A percentile compares a stretch with the other conserved stretches of the same genome.
phyloP scores from a whole-genome alignment of 1,140 invertebrate genomes.

The Drosophila willistoni region DNA sequence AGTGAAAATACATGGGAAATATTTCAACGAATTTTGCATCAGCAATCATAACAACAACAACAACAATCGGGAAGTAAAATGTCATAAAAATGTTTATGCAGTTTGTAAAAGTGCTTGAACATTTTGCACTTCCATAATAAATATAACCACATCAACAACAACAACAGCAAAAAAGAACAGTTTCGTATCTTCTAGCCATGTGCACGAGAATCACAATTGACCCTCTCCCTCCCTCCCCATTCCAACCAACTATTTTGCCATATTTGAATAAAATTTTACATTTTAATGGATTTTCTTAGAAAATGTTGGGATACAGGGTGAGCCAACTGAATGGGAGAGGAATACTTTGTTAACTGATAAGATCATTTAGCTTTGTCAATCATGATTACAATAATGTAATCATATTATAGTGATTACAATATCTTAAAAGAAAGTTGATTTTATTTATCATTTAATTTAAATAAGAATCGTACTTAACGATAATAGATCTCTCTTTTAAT shows the following conservation, averaged over 20 bases:
- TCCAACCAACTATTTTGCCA: not conserved
- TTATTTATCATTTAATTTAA: too few relatives aligned
- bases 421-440: too few relatives aligned
- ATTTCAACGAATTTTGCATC: constrained; percentile 3
- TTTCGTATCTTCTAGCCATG: not conserved
- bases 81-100: constrained; percentile 45
- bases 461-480: too few relatives aligned
- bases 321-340: not conserved
- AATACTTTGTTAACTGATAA: too few relatives aligned
- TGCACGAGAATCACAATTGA: not conserved
- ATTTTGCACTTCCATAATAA: not conserved
- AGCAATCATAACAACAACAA: not conserved
- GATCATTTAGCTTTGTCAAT: too few relatives aligned
- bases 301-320: not conserved
- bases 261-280: constrained; percentile 6
- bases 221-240: not conserved
- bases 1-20: not conserved
- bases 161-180: not conserved
- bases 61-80: constrained; percentile 28
- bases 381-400: too few relatives aligned
- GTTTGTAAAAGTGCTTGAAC: constrained; percentile 28
- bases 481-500: too few relatives aligned
- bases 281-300: constrained; percentile 3
- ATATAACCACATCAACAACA: not conserved
- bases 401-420: too few relatives aligned